Conservation (phyloP, 2,113 vertebrate genomes). For the Gulo gulo region DNA sequence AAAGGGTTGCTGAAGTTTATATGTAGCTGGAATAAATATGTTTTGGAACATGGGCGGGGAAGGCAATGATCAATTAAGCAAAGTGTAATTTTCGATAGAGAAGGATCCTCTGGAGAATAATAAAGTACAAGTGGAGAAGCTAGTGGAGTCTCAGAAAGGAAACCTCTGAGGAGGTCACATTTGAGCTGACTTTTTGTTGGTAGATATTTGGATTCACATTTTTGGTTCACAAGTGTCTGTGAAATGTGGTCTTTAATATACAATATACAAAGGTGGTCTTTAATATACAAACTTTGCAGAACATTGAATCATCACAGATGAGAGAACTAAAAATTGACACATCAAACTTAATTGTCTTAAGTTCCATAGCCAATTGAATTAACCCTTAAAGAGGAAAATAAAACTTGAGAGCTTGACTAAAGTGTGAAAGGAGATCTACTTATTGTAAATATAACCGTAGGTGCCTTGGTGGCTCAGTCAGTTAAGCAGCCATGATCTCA, state of each 20-base stretch:
- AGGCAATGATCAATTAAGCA: neutral
- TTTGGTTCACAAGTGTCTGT: neutral
- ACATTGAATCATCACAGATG: neutral
- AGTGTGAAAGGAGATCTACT: neutral
- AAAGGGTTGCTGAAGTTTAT: neutral
- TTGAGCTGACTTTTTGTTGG: neutral
- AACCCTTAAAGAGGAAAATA: neutral
- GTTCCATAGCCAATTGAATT: neutral
- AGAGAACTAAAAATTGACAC: constrained; percentile 38
- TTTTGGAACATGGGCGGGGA: neutral
- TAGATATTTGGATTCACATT: constrained; percentile 8
- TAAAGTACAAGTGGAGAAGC: neutral
- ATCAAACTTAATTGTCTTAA: constrained; percentile 41
- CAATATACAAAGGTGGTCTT: neutral
- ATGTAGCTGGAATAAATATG: neutral
- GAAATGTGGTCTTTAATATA: neutral
- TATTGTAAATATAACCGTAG: neutral
- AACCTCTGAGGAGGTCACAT: neutral
- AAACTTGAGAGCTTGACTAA: constrained; percentile 4
- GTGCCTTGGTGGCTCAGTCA: neutral
- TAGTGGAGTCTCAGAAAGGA: neutral
- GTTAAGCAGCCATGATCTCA: neutral
- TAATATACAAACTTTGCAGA: constrained; percentile 14
- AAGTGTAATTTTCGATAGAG: neutral
- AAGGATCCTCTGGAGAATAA: neutral